phyloP scores from a whole-genome alignment of 1,140 invertebrate species.

The Psilanteris sp. region DNA sequence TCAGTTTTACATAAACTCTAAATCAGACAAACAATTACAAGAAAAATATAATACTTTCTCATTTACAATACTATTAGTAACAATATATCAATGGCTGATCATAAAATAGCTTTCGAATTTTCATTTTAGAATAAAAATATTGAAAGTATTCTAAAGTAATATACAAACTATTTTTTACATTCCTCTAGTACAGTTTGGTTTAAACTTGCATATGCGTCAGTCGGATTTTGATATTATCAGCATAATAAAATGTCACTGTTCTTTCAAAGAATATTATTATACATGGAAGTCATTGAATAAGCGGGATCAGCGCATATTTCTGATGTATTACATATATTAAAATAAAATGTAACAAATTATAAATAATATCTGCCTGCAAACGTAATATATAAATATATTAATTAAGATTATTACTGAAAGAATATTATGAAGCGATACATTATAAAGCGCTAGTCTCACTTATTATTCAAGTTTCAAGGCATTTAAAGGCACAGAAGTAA shows the following conservation, averaged over 20 bases:
- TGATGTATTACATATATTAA: background rate
- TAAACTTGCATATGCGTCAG: constrained; percentile 1
- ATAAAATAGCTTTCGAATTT: too few species aligned
- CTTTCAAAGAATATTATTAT: background rate
- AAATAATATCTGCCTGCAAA: too few species aligned
- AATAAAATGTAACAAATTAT: too few species aligned
- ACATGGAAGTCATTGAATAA: constrained; percentile 1
- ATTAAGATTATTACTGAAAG: too few species aligned
- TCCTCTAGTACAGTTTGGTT: too few species aligned
- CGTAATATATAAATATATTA: too few species aligned
- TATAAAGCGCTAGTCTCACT: constrained; percentile 13
- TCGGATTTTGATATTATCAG: background rate
- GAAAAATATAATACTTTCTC: constrained; percentile 53
- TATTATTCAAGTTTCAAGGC: constrained; percentile 42
- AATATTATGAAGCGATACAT: too few species aligned
- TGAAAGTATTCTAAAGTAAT: too few species aligned
- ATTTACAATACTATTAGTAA: constrained; percentile 50
- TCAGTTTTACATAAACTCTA: constrained; percentile 9
- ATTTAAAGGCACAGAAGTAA: constrained; percentile 56
- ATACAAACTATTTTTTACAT: too few species aligned
- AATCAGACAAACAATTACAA: constrained; percentile 36
- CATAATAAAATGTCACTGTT: background rate
- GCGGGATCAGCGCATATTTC: background rate
- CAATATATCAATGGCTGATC: too few species aligned
- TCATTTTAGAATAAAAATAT: too few species aligned